phyloP scores from a whole-genome alignment of 1,140 invertebrate species.

The Pachyrhynchus sulphureomaculatus region DNA sequence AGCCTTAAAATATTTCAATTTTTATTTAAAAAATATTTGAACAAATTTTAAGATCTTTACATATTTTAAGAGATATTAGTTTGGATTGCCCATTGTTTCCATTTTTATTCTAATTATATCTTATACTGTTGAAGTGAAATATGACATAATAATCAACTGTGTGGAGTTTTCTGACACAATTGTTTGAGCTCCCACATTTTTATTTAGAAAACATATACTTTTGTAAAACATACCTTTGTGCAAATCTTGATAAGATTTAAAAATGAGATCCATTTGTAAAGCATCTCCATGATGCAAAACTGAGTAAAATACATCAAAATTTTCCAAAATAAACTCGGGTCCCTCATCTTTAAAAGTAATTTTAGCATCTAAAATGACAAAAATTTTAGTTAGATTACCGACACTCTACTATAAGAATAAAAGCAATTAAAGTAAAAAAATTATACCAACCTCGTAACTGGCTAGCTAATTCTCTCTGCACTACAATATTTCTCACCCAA shows the following conservation, averaged over 20 bases:
- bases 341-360: slow-evolving; percentile 48
- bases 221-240: slow-evolving; percentile 52
- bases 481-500: slow-evolving; percentile 35
- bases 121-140: too few relatives aligned
- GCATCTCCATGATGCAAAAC: slow-evolving; percentile 53
- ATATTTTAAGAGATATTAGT: too few relatives aligned
- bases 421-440: slow-evolving; percentile 2
- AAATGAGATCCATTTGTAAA: slow-evolving; percentile 45
- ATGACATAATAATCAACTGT: too few relatives aligned
- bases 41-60: too few relatives aligned
- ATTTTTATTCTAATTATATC: too few relatives aligned
- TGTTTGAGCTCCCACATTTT: too few relatives aligned
- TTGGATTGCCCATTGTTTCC: too few relatives aligned
- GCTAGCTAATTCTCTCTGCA: slow-evolving; percentile 21
- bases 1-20: too few relatives aligned
- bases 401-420: slow-evolving; percentile 1
- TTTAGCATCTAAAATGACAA: slow-evolving; percentile 51
- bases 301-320: slow-evolving; percentile 61
- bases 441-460: slow-evolving; percentile 32
- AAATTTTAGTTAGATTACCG: not conserved
- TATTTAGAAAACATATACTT: too few relatives aligned
- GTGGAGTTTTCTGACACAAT: too few relatives aligned
- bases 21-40: too few relatives aligned
- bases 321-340: slow-evolving; percentile 56
- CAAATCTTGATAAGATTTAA: slow-evolving; percentile 50